Base-by-base conservation (phyloP, 2,888 invertebrate species). In the Cactoblastis cactorum region DNA sequence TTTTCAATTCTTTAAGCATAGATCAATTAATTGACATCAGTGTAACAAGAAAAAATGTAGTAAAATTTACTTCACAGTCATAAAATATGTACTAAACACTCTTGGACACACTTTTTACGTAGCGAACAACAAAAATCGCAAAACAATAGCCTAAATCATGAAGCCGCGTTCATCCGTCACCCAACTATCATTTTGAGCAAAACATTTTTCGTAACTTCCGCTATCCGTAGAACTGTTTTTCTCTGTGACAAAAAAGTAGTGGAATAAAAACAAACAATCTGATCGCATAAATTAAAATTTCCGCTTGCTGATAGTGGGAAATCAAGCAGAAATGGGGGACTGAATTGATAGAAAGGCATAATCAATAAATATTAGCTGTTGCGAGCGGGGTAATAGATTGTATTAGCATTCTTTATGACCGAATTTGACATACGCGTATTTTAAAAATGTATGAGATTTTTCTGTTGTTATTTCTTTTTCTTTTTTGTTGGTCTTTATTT, bases 241-340 rank as follows among this genome's bases (percentile, higher is more conserved):
- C 28, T 80, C 69, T 69, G 55, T 55, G 56, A 70, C 70, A 83
- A 82, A 84, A n/a, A 87, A 84, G 56, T 72, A 65, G 58, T 69
- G 73, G 74, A 74, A 81, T 77, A 86, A 87, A 87, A 87, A 86
- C 82, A 85, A 83, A 86, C 79, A 83, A 80, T 82, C 79, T 81
- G 69, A 73, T 76, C 74, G 82, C 82, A 84, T 85, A 89, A 88
- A 89, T 87, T 86, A 86, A 88, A 86, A 87, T 89, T 83, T 87
- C 88, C 87, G 86, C 80, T 82, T 72, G 71, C 66, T 74, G 78
- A 80, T 76, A 70, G 75, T 74, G 77, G 58, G 71, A 77, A 82
- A 79, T 86, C 78, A 85, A 83, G 80, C 84, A 83, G 82, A 81
- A 88, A 84, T 72, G 67, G 82, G 83, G 86, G 83, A 76, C 70